These are phyloP conservation scores for Poecilia wingei DNA, from an alignment of 2,797 vertebrate genomes.

Conservation along the genomic window DNA sequence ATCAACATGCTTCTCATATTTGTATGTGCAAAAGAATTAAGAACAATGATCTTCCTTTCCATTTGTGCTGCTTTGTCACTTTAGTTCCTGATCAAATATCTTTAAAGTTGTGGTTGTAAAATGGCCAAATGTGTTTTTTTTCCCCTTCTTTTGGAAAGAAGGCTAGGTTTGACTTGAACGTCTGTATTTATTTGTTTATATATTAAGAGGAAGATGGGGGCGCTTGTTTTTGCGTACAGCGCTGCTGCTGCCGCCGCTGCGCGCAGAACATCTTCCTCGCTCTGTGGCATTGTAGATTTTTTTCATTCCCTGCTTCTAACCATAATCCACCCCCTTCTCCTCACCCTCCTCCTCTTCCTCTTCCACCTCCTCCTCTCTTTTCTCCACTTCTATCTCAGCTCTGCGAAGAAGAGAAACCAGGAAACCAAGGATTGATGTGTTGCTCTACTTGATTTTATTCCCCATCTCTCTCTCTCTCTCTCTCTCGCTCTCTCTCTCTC, in stretches of 20 bases:
- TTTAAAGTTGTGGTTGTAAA: neutral
- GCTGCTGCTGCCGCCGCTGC: conserved; percentile 50
- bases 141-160: neutral
- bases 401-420: conserved; percentile 67
- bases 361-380: conserved; percentile 32
- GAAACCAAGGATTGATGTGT: conserved; percentile 68
- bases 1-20: neutral
- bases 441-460: conserved; percentile 46
- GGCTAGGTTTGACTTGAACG: neutral
- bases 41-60: neutral
- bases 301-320: conserved; percentile 62
- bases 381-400: conserved; percentile 77
- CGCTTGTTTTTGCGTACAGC: conserved; percentile 58
- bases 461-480: neutral
- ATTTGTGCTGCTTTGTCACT: neutral
- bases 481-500: no score
- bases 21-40: neutral
- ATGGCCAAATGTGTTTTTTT: neutral
- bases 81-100: neutral
- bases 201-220: neutral
- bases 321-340: conserved; percentile 59
- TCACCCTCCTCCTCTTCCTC: conserved; percentile 7
- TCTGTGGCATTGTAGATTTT: conserved; percentile 55
- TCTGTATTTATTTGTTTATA: conserved; percentile 26
- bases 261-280: conserved; percentile 46